Conservation (phyloP, 2,113 vertebrate genomes). For the Gallinago undulata region DNA sequence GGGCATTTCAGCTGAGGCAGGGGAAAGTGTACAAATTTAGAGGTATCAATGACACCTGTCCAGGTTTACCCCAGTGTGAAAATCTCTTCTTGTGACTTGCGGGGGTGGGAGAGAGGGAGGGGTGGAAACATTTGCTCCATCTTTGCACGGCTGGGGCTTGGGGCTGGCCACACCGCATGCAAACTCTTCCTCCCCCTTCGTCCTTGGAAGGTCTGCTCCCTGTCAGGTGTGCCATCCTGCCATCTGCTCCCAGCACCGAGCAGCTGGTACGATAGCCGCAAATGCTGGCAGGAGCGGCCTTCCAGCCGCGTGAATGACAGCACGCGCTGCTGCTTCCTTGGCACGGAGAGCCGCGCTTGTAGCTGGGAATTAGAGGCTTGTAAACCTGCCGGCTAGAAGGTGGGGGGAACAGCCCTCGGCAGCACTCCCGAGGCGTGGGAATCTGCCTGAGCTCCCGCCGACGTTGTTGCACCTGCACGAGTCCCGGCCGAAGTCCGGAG, state of each 20-base stretch:
- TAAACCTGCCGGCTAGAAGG: slow-evolving; percentile 48
- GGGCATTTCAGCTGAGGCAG: background rate
- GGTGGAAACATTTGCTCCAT: background rate
- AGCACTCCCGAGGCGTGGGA: background rate
- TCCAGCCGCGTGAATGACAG: slow-evolving; percentile 76
- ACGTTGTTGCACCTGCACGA: background rate
- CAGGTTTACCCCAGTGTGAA: background rate
- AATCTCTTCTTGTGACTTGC: background rate
- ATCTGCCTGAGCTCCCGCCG: background rate
- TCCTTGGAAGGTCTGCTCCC: slow-evolving; percentile 77
- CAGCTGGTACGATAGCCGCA: slow-evolving; percentile 65
- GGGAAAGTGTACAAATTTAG: background rate
- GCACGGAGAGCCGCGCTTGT: slow-evolving; percentile 59
- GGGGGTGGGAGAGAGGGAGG: background rate
- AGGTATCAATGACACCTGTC: background rate
- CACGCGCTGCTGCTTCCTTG: slow-evolving; percentile 67
- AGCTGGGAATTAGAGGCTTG: slow-evolving; percentile 69
- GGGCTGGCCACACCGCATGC: background rate
- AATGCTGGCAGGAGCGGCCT: slow-evolving; percentile 70
- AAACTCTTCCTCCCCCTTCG: slow-evolving; percentile 50
- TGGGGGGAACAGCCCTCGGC: background rate
- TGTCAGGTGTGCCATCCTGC: slow-evolving; percentile 71
- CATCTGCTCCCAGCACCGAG: slow-evolving; percentile 75
- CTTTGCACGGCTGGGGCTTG: background rate
- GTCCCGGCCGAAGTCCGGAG: background rate